Percentiles rank a stretch among this genome's conserved stretches.
Evolutionary conservation across 2,113 vertebrate genomes (phyloP).

Genomic region (Gavia stellata): DNA sequence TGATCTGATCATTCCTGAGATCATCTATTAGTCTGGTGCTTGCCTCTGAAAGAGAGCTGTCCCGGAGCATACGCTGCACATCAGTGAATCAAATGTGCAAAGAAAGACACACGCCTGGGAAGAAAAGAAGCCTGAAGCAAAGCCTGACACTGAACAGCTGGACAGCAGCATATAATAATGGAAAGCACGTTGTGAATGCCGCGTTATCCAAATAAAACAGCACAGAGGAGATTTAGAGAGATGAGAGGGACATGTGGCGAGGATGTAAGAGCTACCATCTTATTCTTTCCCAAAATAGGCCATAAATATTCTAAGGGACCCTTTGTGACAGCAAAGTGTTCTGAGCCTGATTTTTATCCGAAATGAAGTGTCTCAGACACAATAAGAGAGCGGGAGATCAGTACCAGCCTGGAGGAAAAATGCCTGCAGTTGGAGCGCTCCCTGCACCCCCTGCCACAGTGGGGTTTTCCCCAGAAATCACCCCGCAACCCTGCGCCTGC

Average conservation of each 20-base stretch:
- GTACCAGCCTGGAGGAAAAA: background rate
- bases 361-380: background rate
- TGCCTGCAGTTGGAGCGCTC: background rate
- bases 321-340: constrained; percentile 1
- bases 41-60: constrained; percentile 43
- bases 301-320: constrained; percentile 16
- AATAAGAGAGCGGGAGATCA: background rate
- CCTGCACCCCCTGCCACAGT: background rate
- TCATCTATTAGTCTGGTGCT: constrained; percentile 46
- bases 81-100: constrained; percentile 26
- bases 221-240: constrained; percentile 33
- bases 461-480: background rate
- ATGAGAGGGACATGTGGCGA: constrained; percentile 25
- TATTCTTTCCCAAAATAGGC: constrained; percentile 4
- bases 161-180: constrained; percentile 46
- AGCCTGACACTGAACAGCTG: constrained; percentile 57
- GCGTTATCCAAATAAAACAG: constrained; percentile 37
- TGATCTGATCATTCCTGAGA: constrained; percentile 55
- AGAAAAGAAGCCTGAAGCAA: constrained; percentile 48
- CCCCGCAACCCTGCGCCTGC: background rate
- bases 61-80: constrained; percentile 3
- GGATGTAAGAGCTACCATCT: constrained; percentile 24
- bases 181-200: background rate
- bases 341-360: background rate
- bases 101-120: constrained; percentile 36